Conservation (phyloP, 1,140 invertebrate genomes). For the Dinoponera quadriceps region DNA sequence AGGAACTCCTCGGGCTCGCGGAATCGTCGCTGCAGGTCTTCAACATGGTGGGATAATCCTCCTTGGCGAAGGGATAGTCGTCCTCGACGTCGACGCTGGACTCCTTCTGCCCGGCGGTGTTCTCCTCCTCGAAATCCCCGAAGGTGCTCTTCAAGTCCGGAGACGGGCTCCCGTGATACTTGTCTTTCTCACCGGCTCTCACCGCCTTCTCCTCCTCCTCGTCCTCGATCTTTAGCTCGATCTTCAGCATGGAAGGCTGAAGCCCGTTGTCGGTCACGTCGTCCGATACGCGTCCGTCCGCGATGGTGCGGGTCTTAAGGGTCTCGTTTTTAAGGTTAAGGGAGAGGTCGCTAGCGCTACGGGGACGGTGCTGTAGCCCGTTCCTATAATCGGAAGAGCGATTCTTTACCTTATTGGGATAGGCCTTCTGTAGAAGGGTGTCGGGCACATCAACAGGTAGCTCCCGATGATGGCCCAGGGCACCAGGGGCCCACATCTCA, state of each 20-base stretch:
- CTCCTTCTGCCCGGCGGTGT: slow-evolving; percentile 75
- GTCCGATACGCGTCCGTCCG: slow-evolving; percentile 67
- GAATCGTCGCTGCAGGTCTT: slow-evolving; percentile 84
- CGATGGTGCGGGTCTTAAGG: slow-evolving; percentile 61
- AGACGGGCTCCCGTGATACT: slow-evolving; percentile 23
- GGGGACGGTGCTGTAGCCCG: slow-evolving; percentile 76
- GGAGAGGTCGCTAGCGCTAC: slow-evolving; percentile 83
- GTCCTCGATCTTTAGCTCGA: slow-evolving; percentile 83
- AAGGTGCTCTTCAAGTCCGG: slow-evolving; percentile 70
- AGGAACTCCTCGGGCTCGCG: slow-evolving; percentile 83
- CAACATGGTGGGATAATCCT: slow-evolving; percentile 84
- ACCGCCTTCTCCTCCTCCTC: slow-evolving; percentile 53
- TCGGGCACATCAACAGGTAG: slow-evolving; percentile 99
- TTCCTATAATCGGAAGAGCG: slow-evolving; percentile 74
- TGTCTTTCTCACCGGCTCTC: slow-evolving; percentile 15
- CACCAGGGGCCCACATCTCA: slow-evolving; percentile 85
- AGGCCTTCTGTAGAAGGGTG: slow-evolving; percentile 96
- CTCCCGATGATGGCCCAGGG: slow-evolving; percentile 94
- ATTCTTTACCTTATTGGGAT: slow-evolving; percentile 93
- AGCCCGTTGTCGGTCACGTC: slow-evolving; percentile 76
- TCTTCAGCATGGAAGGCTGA: slow-evolving; percentile 84
- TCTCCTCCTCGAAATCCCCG: slow-evolving; percentile 62
- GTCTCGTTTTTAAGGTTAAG: slow-evolving; percentile 80
- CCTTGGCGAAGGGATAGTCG: slow-evolving; percentile 84
- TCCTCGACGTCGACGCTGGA: slow-evolving; percentile 81